phyloP scores from a whole-genome alignment of 2,888 invertebrate genomes.

The Tenthredo amoena region DNA sequence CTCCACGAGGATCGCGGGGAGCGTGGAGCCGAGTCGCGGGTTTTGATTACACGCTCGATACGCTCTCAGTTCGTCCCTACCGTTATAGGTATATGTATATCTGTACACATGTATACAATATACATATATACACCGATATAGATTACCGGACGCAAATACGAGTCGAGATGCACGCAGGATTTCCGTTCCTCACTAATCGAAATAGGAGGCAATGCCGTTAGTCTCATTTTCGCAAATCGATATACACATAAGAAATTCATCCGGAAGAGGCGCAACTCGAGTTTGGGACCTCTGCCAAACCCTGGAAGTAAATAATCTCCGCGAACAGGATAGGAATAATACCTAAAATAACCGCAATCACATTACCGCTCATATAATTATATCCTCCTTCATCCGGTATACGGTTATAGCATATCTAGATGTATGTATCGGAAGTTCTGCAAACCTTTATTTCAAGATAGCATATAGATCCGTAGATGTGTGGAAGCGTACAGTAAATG shows the following conservation, averaged over 20 bases:
- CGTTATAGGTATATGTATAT: slow-evolving; percentile 4
- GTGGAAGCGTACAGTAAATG: no score
- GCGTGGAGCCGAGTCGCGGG: slow-evolving; percentile 37
- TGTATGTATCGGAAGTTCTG: no score
- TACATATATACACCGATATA: neutral
- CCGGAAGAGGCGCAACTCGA: neutral
- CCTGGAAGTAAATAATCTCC: slow-evolving; percentile 24
- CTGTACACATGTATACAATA: no score
- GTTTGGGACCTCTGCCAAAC: slow-evolving; percentile 37
- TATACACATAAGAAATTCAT: slow-evolving; percentile 7
- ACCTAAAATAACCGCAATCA: slow-evolving; percentile 12
- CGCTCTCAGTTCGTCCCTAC: slow-evolving; percentile 25
- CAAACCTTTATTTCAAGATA: no score
- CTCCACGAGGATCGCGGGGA: slow-evolving; percentile 33
- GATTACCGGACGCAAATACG: slow-evolving; percentile 23
- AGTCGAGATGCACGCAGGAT: slow-evolving; percentile 6
- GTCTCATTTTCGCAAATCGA: neutral
- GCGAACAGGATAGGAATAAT: neutral
- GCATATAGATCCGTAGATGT: no score
- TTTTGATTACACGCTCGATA: slow-evolving; percentile 50
- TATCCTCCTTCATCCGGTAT: neutral
- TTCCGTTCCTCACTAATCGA: slow-evolving; percentile 39
- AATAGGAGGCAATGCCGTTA: slow-evolving; percentile 7
- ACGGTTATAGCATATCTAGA: neutral
- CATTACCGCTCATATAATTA: slow-evolving; percentile 12